Percentiles rank a stretch among this genome's conserved stretches.
These are phyloP conservation scores for Catharus bicknelli DNA, from an alignment of 2,113 vertebrate species.

Conservation along the genomic window DNA sequence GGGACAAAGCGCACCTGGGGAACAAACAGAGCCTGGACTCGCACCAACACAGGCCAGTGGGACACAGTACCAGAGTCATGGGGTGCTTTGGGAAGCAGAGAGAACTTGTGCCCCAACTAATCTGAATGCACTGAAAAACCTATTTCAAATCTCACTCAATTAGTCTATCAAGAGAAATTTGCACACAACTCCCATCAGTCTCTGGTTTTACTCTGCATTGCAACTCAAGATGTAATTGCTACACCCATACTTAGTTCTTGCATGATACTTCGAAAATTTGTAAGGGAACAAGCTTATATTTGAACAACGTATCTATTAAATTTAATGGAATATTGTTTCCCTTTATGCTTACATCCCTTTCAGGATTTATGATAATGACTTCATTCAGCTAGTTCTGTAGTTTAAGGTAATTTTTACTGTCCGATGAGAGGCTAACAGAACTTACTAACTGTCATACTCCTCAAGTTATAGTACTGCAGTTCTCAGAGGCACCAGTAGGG, in stretches of 20 bases:
- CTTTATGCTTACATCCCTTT: not conserved
- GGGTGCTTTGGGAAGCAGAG: not conserved
- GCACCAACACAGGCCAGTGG: not conserved
- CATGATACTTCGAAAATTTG: fast-evolving
- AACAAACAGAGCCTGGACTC: not conserved
- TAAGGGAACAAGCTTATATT: not conserved
- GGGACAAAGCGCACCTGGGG: conserved; percentile 91
- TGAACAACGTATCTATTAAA: not conserved
- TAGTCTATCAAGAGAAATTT: not conserved
- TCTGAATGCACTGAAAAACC: not conserved
- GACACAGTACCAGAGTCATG: not conserved
- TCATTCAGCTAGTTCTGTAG: not conserved
- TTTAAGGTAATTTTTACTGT: not conserved
- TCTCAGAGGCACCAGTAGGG: not conserved
- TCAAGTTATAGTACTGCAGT: not conserved
- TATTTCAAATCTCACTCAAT: not conserved
- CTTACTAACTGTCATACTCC: not conserved
- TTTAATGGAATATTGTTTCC: not conserved
- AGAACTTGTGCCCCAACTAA: not conserved
- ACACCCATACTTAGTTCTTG: not conserved
- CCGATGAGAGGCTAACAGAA: not conserved
- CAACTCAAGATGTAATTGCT: not conserved
- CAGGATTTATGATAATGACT: conserved; percentile 17
- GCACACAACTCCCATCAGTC: not conserved
- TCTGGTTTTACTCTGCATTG: not conserved